Conservation (phyloP, 2,797 vertebrate genomes). For the Eulemur coronatus region DNA sequence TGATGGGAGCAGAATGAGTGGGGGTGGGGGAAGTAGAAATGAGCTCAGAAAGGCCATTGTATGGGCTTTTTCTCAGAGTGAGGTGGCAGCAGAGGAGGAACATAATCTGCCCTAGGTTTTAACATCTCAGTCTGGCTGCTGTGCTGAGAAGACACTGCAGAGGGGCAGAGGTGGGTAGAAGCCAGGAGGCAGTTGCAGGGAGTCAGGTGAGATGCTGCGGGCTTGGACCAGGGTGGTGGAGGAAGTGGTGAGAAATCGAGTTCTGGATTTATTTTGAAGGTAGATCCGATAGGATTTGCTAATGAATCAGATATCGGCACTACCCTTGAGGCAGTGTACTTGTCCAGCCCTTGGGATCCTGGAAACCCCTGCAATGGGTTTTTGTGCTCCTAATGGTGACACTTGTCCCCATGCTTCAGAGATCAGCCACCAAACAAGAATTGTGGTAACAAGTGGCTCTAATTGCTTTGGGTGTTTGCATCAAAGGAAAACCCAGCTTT, state of each 20-base stretch:
- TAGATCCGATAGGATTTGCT: neutral
- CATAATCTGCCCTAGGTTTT: neutral
- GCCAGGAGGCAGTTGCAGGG: no score
- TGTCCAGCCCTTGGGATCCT: neutral
- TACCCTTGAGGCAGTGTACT: fast-evolving
- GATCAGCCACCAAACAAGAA: conserved; percentile 68
- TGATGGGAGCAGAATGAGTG: fast-evolving
- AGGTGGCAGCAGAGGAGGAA: neutral
- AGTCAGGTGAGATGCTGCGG: neutral
- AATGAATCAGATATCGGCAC: fast-evolving
- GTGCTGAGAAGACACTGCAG: neutral
- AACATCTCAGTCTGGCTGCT: neutral
- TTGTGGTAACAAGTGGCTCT: conserved; percentile 70
- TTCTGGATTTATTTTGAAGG: neutral
- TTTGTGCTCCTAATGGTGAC: neutral
- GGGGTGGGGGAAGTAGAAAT: neutral
- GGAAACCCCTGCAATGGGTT: neutral
- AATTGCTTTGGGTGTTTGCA: conserved; percentile 71
- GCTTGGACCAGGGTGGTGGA: no score
- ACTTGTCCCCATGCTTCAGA: conserved; percentile 64
- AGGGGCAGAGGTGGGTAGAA: neutral
- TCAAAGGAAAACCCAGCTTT: conserved; percentile 73
- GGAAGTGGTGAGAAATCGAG: neutral
- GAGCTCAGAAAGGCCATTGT: neutral
- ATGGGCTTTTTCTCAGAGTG: neutral